These are phyloP conservation scores for Otocyon megalotis DNA, from an alignment of 2,113 vertebrate species.

Conservation along the genomic window DNA sequence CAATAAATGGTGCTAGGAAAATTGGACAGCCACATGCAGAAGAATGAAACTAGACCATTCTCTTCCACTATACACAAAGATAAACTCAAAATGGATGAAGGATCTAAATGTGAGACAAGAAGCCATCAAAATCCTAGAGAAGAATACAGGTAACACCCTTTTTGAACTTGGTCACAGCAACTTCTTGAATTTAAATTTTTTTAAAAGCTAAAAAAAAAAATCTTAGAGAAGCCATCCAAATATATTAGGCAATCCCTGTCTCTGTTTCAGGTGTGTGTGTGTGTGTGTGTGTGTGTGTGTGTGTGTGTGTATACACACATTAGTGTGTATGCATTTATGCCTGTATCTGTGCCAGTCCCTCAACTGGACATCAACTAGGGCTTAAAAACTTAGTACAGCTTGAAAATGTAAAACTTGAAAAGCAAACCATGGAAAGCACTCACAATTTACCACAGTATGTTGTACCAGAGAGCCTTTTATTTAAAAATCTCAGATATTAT, in stretches of 20 bases:
- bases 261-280: neutral
- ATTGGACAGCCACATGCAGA: no score
- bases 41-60: no score
- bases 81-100: no score
- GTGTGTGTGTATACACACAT: no score
- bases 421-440: neutral
- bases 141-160: no score
- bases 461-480: neutral
- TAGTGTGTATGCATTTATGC: accelerated
- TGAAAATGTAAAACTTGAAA: neutral
- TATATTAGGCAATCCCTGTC: neutral
- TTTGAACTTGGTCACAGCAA: no score
- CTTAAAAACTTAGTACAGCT: neutral
- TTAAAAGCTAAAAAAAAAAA: neutral
- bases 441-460: neutral
- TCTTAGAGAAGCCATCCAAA: neutral
- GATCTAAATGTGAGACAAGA: no score
- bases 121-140: no score
- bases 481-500: neutral
- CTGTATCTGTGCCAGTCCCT: neutral
- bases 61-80: no score
- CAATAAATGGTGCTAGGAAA: no score
- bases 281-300: neutral
- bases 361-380: neutral
- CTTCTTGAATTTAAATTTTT: no score